Evolutionary conservation across 2,797 vertebrate species (phyloP).

Genomic region (Dendrocincla fuliginosa): DNA sequence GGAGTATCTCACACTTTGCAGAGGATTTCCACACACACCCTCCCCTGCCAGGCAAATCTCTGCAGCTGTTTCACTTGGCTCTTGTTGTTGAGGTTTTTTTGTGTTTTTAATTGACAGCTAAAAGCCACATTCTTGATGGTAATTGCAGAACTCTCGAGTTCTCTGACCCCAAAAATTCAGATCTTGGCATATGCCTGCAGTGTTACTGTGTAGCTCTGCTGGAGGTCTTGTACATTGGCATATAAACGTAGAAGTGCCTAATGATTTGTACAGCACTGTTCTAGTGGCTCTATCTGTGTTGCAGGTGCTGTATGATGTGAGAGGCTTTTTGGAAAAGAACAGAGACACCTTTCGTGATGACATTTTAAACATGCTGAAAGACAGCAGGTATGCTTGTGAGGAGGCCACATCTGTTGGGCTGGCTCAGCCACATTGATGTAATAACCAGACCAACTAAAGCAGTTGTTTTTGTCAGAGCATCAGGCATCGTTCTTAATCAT

Average conservation of each 20-base stretch:
- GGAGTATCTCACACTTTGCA: not conserved
- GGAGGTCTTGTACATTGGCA: not conserved
- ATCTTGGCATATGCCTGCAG: not conserved
- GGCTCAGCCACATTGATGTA: not conserved
- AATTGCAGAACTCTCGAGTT: not conserved
- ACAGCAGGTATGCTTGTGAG: conserved; percentile 83
- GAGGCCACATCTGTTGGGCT: not conserved
- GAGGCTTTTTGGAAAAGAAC: conserved; percentile 92
- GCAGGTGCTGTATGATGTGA: conserved; percentile 89
- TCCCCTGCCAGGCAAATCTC: not conserved
- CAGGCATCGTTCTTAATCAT: not conserved
- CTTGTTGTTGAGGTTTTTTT: not conserved
- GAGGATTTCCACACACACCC: not conserved
- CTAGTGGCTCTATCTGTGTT: not conserved
- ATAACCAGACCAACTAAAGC: not conserved
- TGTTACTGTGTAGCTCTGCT: not conserved
- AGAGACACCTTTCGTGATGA: conserved; percentile 94
- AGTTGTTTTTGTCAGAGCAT: not conserved
- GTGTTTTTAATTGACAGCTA: not conserved
- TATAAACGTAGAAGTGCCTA: not conserved
- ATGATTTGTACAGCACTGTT: not conserved
- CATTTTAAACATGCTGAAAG: conserved; percentile 90
- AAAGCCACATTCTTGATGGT: not conserved
- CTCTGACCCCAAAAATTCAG: not conserved
- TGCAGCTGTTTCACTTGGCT: conserved; percentile 11